These are phyloP conservation scores for Xiphophorus hellerii DNA, from an alignment of 2,113 vertebrate genomes.

Conservation along the genomic window DNA sequence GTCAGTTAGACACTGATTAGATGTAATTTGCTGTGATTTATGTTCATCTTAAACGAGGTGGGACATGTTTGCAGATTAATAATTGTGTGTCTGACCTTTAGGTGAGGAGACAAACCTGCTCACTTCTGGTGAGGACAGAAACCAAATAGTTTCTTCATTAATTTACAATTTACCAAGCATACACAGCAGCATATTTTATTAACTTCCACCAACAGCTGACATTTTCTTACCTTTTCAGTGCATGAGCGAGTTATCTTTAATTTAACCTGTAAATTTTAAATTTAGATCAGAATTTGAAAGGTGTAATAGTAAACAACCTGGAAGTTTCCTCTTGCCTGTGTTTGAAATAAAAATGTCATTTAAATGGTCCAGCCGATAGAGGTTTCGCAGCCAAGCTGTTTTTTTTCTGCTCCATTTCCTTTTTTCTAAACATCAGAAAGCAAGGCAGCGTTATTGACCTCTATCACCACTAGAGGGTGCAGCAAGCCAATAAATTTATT, in stretches of 20 bases:
- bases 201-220: not conserved
- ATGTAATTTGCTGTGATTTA: not conserved
- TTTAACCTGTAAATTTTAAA: not conserved
- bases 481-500: not conserved
- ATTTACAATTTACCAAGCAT: constrained; percentile 3
- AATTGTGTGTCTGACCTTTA: not conserved
- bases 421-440: no score
- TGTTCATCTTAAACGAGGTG: not conserved
- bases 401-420: not conserved
- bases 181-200: not conserved
- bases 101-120: constrained; percentile 1
- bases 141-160: constrained; percentile 9
- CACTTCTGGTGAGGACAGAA: not conserved
- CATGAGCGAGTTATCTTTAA: not conserved
- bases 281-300: not conserved
- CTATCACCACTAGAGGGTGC: constrained; percentile 47
- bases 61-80: not conserved
- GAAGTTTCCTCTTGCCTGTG: no score
- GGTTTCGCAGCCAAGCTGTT: no score
- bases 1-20: not conserved
- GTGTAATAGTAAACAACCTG: not conserved
- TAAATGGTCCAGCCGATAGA: no score
- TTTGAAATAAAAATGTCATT: no score
- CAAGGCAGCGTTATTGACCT: not conserved
- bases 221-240: not conserved